Evolutionary conservation across 2,797 vertebrate species (phyloP).

Genomic region (Knipowitschia caucasica): DNA sequence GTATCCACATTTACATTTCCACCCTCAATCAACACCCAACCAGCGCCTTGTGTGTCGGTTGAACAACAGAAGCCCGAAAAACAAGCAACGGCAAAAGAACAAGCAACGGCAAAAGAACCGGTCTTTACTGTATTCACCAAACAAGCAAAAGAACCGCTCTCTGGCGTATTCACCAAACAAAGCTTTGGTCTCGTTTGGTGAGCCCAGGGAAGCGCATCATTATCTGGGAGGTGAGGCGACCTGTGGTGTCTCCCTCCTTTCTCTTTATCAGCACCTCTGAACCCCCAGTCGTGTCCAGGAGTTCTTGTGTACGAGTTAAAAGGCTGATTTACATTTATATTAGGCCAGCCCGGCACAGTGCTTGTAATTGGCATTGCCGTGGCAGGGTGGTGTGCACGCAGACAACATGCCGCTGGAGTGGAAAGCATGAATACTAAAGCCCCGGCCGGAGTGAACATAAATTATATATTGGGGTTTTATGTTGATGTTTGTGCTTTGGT

Average conservation of each 20-base stretch:
- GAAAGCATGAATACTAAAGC: conserved; percentile 2
- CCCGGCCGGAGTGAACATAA: conserved; percentile 5
- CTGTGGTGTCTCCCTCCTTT: neutral
- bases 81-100: too few species aligned
- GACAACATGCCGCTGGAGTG: conserved; percentile 13
- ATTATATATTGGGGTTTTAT: neutral
- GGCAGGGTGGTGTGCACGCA: conserved; percentile 23
- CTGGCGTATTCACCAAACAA: conserved; percentile 21
- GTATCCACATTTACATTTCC: too few species aligned
- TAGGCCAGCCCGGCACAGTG: conserved; percentile 35
- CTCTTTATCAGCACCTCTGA: conserved; percentile 5
- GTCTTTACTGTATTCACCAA: too few species aligned
- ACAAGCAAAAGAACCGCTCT: conserved; percentile 6
- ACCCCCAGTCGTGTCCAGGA: conserved; percentile 14
- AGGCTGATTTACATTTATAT: conserved; percentile 67
- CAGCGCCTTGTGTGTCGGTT: too few species aligned
- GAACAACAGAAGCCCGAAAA: too few species aligned
- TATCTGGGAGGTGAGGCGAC: conserved; percentile 48
- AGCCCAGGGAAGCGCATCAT: conserved; percentile 42
- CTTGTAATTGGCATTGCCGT: conserved; percentile 41
- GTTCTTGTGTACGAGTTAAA: conserved; percentile 50
- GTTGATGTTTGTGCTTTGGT: neutral
- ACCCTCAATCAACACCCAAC: too few species aligned
- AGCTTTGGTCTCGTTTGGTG: conserved; percentile 24
- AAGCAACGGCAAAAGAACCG: too few species aligned